Conservation (phyloP, 1,140 invertebrate species). For the Gonatopus flavifemur region DNA sequence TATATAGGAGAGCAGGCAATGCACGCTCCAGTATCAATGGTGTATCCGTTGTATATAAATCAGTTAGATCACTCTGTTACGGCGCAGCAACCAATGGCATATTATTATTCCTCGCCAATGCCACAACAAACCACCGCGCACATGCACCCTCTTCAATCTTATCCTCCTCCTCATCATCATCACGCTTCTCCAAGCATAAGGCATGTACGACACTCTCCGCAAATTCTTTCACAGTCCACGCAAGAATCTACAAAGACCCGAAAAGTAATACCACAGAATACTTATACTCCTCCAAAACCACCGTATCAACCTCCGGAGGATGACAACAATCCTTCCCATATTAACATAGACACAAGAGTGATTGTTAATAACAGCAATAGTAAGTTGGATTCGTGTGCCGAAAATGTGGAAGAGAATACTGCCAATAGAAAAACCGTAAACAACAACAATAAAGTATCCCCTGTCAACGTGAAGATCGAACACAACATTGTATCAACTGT, state of each 20-base stretch:
- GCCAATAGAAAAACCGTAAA: slow-evolving; percentile 24
- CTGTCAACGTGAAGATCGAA: slow-evolving; percentile 40
- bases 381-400: slow-evolving; percentile 23
- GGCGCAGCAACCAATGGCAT: slow-evolving; percentile 30
- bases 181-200: slow-evolving; percentile 34
- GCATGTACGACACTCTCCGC: slow-evolving; percentile 31
- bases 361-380: slow-evolving; percentile 37
- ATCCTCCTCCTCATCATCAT: slow-evolving; percentile 26
- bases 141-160: slow-evolving; percentile 30
- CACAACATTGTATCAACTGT: slow-evolving; percentile 35
- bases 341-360: slow-evolving; percentile 38
- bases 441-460: slow-evolving; percentile 29
- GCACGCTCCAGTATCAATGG: slow-evolving; percentile 24
- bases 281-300: slow-evolving; percentile 22
- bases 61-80: slow-evolving; percentile 27
- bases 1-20: slow-evolving; percentile 37
- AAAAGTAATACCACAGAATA: slow-evolving; percentile 25
- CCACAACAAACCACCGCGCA: slow-evolving; percentile 30
- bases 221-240: slow-evolving; percentile 21
- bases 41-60: slow-evolving; percentile 23
- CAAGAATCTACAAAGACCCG: slow-evolving; percentile 28
- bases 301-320: slow-evolving; percentile 30
- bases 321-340: slow-evolving; percentile 33
- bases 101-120: slow-evolving; percentile 25
- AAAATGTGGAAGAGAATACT: slow-evolving; percentile 30